These are phyloP conservation scores for Agrochola macilenta DNA, from an alignment of 2,888 invertebrate species.

Conservation along the genomic window DNA sequence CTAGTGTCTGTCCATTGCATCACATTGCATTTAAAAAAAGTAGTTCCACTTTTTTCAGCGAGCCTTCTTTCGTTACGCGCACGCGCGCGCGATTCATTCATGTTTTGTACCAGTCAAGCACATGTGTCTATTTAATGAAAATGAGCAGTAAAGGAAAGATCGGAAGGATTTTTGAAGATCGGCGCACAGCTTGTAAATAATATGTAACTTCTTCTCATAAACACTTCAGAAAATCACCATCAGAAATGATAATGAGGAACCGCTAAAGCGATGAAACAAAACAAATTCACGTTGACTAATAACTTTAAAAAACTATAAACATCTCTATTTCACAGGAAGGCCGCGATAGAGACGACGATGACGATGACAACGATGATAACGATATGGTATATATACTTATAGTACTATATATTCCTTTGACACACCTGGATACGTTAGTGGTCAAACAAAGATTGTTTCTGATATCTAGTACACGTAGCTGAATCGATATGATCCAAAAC, in stretches of 20 bases:
- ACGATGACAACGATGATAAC: conserved; percentile 37
- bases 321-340: conserved; percentile 30
- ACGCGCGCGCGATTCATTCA: background rate
- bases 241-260: background rate
- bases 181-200: background rate
- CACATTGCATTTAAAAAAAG: no score
- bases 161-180: background rate
- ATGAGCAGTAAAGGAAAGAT: no score
- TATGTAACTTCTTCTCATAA: background rate
- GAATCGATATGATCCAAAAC: background rate
- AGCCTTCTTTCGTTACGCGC: no score
- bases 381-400: conserved; percentile 36
- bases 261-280: no score
- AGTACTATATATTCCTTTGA: background rate
- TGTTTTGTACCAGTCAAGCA: background rate
- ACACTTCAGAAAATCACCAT: background rate
- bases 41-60: no score
- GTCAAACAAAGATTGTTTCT: background rate
- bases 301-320: background rate
- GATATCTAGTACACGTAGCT: background rate
- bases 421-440: background rate
- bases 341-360: conserved; percentile 13
- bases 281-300: no score
- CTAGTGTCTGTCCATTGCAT: no score
- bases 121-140: background rate